Evolutionary conservation across 2,797 vertebrate genomes (phyloP), one percentile per base, ranked within the genome.

Genomic region (Anguilla anguilla): DNA sequence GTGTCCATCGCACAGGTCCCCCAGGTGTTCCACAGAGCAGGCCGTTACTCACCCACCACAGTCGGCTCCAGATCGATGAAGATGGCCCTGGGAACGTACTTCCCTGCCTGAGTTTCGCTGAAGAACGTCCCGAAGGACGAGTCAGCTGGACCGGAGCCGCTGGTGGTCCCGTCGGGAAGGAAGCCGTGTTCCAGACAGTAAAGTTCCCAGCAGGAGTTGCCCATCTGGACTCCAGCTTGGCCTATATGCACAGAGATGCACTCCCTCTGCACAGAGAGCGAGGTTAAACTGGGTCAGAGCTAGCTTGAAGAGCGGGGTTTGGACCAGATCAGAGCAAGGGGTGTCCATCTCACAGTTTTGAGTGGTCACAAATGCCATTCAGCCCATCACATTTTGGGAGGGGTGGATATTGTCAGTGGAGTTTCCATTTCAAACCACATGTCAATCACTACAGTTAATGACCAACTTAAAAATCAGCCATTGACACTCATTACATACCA

Each of bases 401-500:
- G 9, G 53, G 53, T 53, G 9, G 53, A 43, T 53, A 13, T 53
- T 10, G 1, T 10, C 9, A 53, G 13, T 1, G 7, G 51, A 10
- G 10, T 53, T 13, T 53, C 7, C 0, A 53, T 53, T 53, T 53
- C 53, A 53, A 53, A 13, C 53, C 53, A 53, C 53, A 53, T 53
- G 53, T 53, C 53, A 64, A 25, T 64, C 4, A 64, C 17, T 17
- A 59, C 2, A 59, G 83, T 31, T 19, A 61, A 17, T 15, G 3
- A 39, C 9, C 13, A 53, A 46, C 35, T 89, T 64, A 28, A 88
- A 88, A 19, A 46, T 43, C 31, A 35, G 17, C 51, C 17, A 55
- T 25, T 59, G 79, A 84, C 28, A 69, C 61, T 88, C 74, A 84
- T 51, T 9, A 7, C 64, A 85, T n/a, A n/a, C 88, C 55, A 89